Evolutionary conservation across 2,113 vertebrate species (phyloP).

Genomic region (Sclerurus mexicanus): DNA sequence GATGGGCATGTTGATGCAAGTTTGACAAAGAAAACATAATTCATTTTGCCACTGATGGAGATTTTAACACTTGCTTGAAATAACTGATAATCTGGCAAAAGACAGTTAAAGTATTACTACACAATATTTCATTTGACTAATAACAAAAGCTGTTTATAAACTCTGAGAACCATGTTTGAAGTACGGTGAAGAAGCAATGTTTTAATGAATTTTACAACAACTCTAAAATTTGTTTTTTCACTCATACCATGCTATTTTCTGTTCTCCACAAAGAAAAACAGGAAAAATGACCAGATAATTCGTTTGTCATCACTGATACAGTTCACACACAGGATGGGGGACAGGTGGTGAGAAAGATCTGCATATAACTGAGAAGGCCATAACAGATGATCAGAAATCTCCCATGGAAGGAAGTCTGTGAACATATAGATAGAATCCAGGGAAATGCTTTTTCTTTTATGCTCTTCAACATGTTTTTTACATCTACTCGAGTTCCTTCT

Average conservation of each 20-base stretch:
- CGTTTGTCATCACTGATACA: not conserved
- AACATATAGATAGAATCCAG: not conserved
- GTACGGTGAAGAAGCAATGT: conserved; percentile 28
- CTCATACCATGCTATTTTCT: conserved; percentile 16
- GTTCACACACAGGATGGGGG: not conserved
- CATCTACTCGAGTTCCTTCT: not conserved
- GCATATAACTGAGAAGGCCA: not conserved
- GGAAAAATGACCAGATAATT: not conserved
- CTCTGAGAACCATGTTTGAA: conserved; percentile 42
- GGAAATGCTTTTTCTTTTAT: not conserved
- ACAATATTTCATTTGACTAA: conserved; percentile 68
- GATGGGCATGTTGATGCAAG: conserved; percentile 75
- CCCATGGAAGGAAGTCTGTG: not conserved
- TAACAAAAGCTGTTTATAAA: conserved; percentile 72
- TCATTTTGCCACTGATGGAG: conserved; percentile 70
- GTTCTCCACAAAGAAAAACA: not conserved
- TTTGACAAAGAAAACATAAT: conserved; percentile 71
- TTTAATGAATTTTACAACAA: conserved; percentile 56
- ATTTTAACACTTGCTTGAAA: conserved; percentile 75
- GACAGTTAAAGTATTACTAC: conserved; percentile 69
- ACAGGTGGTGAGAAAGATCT: not conserved
- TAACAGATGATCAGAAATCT: not conserved
- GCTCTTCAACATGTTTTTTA: not conserved
- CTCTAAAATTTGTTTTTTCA: not conserved
- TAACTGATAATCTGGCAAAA: conserved; percentile 75